Percentiles rank a stretch among this genome's conserved stretches.
Evolutionary conservation across 23 tunicate species (phyloP).

Genomic region (Trididemnum miniatum): DNA sequence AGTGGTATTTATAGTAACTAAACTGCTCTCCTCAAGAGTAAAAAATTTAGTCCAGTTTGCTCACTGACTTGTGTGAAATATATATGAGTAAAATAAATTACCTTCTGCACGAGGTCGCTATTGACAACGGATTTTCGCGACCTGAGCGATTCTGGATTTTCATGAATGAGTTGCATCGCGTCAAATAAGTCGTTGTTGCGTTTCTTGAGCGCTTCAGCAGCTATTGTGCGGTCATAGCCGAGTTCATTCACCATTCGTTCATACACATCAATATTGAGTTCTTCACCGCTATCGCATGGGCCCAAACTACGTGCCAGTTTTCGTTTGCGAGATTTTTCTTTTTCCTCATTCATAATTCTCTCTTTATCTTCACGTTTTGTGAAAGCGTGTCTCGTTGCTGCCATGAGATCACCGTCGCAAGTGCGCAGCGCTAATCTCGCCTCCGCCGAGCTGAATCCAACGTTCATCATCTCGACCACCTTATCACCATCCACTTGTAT

Average conservation of each 20-base stretch:
- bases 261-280: conserved; percentile 55
- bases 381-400: conserved; percentile 67
- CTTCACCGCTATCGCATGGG: conserved; percentile 61
- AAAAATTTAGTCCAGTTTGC: no score
- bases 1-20: no score
- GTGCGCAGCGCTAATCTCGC: conserved; percentile 72
- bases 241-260: conserved; percentile 53
- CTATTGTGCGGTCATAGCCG: conserved; percentile 53
- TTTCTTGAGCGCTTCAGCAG: conserved; percentile 60
- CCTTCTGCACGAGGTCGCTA: conserved; percentile 21
- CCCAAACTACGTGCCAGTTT: conserved; percentile 49
- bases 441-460: conserved; percentile 58
- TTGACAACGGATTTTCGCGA: neutral
- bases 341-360: conserved; percentile 58
- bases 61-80: no score
- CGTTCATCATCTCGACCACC: conserved; percentile 35
- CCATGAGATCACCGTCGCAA: conserved; percentile 33
- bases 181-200: conserved; percentile 53
- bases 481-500: conserved; percentile 57
- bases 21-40: no score
- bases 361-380: conserved; percentile 64
- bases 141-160: conserved; percentile 3
- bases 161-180: conserved; percentile 71
- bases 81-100: neutral
- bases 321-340: conserved; percentile 46